Percentiles rank a stretch among this genome's conserved stretches.
Conservation (phyloP, 2,113 vertebrate species). For the Pavo muticus region DNA sequence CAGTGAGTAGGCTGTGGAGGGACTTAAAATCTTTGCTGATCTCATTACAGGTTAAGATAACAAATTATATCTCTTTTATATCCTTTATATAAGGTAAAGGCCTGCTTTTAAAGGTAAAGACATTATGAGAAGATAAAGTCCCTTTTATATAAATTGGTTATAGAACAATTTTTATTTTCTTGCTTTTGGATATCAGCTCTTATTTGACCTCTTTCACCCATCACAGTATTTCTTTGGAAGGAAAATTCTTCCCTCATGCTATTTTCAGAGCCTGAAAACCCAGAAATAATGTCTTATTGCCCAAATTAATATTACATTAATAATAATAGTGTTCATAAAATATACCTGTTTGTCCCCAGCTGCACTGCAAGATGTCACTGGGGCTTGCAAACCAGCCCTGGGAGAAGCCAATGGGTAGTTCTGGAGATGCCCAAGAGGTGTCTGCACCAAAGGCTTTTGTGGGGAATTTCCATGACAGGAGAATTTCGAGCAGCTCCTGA, state of each 20-base stretch:
- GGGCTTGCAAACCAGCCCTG: background rate
- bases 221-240: background rate
- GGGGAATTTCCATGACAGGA: background rate
- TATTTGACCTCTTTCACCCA: background rate
- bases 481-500: background rate
- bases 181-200: background rate
- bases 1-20: background rate
- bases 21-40: conserved; percentile 9
- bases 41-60: conserved; percentile 18
- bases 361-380: background rate
- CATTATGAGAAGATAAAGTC: conserved; percentile 13
- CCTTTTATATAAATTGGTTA: conserved; percentile 13
- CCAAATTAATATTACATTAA: background rate
- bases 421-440: background rate
- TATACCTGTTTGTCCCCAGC: background rate
- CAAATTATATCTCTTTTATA: background rate
- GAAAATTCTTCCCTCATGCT: background rate
- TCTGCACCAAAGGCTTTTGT: background rate
- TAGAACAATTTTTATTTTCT: background rate
- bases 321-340: background rate
- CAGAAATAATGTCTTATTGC: background rate
- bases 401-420: background rate
- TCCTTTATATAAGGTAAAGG: background rate
- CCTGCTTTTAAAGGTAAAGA: conserved; percentile 39
- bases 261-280: background rate